These are phyloP conservation scores for Acrobasis repandana DNA, from an alignment of 2,888 invertebrate species.

Conservation along the genomic window DNA sequence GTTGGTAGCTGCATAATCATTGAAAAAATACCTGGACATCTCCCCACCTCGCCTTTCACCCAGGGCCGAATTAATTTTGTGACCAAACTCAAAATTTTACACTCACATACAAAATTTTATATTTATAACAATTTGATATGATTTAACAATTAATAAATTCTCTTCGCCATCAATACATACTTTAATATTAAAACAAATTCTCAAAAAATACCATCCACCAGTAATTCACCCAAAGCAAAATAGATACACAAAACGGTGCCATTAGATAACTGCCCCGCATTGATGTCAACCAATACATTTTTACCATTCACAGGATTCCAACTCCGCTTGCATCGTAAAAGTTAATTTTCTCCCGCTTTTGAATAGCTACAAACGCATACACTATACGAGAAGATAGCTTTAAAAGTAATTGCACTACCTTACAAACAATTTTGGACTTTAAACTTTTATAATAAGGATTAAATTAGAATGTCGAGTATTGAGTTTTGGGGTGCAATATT, in stretches of 20 bases:
- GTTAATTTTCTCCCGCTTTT: conserved; percentile 68
- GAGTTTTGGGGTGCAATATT: conserved; percentile 68
- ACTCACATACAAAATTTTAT: too few relatives aligned
- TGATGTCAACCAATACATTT: conserved; percentile 36
- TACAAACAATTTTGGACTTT: conserved; percentile 47
- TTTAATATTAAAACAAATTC: too few relatives aligned
- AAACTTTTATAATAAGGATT: conserved; percentile 30
- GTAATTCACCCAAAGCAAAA: not conserved
- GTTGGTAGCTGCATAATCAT: too few relatives aligned
- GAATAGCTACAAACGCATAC: conserved; percentile 62
- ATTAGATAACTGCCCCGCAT: conserved; percentile 25
- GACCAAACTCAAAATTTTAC: too few relatives aligned
- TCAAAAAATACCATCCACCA: not conserved
- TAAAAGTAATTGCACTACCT: conserved; percentile 67
- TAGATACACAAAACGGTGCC: conserved; percentile 51
- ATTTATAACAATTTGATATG: too few relatives aligned
- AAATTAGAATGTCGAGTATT: conserved; percentile 33
- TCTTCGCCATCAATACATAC: too few relatives aligned
- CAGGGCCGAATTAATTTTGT: too few relatives aligned
- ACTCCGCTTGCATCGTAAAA: conserved; percentile 50
- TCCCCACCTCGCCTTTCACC: too few relatives aligned
- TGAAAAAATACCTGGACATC: too few relatives aligned
- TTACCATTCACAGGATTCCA: conserved; percentile 37
- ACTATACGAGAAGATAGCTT: conserved; percentile 71
- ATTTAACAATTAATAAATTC: too few relatives aligned